Conservation (phyloP, 2,888 invertebrate genomes). For the Apodemia zela region DNA sequence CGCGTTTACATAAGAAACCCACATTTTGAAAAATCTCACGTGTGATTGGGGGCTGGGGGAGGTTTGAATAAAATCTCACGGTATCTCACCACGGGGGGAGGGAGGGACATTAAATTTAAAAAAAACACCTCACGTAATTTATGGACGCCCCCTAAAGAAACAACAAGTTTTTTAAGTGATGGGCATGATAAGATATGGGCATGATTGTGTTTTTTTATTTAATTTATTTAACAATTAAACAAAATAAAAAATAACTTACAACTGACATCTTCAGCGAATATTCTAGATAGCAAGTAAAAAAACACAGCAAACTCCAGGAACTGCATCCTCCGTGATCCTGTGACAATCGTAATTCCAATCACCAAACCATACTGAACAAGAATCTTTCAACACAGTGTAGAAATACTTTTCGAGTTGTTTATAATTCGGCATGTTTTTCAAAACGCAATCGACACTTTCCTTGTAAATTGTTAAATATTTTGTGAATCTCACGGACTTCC, state of each 20-base stretch:
- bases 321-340: constrained; percentile 45
- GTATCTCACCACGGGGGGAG: no score
- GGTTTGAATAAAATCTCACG: no score
- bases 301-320: constrained; percentile 43
- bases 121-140: no score
- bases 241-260: constrained; percentile 49
- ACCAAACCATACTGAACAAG: constrained; percentile 26
- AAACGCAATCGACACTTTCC: constrained; percentile 35
- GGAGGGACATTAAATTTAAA: no score
- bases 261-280: constrained; percentile 63
- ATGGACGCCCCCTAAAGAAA: no score
- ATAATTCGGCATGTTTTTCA: constrained; percentile 62
- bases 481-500: constrained; percentile 46
- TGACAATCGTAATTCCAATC: neutral
- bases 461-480: constrained; percentile 52
- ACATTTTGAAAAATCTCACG: no score
- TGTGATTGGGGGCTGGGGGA: no score
- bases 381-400: constrained; percentile 34
- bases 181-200: no score
- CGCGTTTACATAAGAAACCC: no score
- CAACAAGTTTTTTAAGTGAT: no score
- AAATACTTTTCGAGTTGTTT: constrained; percentile 51
- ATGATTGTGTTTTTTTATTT: no score
- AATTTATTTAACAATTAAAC: neutral
- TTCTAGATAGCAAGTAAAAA: constrained; percentile 43